phyloP scores from a whole-genome alignment of 2,888 invertebrate genomes.

The Trissolcus japonicus region DNA sequence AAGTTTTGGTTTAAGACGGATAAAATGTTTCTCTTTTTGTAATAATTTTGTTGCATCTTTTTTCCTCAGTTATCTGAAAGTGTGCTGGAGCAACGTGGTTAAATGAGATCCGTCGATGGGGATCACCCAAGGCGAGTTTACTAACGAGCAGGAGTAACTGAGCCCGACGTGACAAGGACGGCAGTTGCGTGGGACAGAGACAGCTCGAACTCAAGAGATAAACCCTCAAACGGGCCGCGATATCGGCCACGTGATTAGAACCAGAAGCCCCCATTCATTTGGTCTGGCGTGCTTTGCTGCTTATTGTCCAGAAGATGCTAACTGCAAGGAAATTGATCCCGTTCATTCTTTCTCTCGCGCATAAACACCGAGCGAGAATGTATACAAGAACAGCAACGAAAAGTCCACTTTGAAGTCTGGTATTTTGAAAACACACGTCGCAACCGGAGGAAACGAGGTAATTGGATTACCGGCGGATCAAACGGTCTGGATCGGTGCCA shows the following conservation, averaged over 20 bases:
- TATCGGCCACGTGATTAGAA: constrained; percentile 55
- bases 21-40: too few relatives aligned
- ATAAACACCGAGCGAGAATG: not conserved
- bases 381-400: not conserved
- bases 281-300: constrained; percentile 42
- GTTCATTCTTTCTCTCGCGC: constrained; percentile 1
- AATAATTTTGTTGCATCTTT: too few relatives aligned
- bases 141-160: constrained; percentile 54
- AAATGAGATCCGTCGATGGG: constrained; percentile 59
- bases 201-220: constrained; percentile 60
- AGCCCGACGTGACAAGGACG: constrained; percentile 38
- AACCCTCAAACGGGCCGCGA: constrained; percentile 70
- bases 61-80: too few relatives aligned
- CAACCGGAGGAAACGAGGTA: not conserved
- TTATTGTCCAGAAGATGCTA: constrained; percentile 38
- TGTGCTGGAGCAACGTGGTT: constrained; percentile 19
- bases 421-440: too few relatives aligned
- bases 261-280: constrained; percentile 50
- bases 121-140: constrained; percentile 59
- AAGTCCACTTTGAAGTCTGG: constrained; percentile 1
- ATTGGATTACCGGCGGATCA: constrained; percentile 8
- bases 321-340: constrained; percentile 16
- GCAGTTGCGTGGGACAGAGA: constrained; percentile 19
- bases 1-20: too few relatives aligned
- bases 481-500: not conserved